Evolutionary conservation across 2,113 vertebrate genomes (phyloP).

Genomic region (Eulemur rufifrons): DNA sequence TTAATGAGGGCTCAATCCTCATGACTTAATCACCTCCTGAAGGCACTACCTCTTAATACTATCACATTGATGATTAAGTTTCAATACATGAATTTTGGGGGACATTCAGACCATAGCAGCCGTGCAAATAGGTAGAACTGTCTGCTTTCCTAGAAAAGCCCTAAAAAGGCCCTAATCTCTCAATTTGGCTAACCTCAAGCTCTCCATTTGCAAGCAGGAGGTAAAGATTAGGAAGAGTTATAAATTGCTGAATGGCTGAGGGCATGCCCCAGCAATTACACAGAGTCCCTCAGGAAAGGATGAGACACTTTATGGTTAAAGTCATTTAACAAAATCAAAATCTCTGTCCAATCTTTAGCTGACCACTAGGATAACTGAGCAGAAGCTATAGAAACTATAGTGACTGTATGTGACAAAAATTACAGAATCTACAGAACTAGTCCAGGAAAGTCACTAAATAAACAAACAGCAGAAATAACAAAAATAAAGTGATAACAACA

Average conservation of each 20-base stretch:
- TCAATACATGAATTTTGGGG: not conserved
- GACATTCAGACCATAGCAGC: not conserved
- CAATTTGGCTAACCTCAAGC: not conserved
- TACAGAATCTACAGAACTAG: not conserved
- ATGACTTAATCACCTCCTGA: not conserved
- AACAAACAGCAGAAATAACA: not conserved
- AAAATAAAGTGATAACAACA: constrained; percentile 15
- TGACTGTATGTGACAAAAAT: not conserved
- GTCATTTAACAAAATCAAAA: not conserved
- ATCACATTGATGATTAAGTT: not conserved
- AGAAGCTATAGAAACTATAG: not conserved
- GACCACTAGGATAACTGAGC: not conserved
- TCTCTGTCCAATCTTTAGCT: not conserved
- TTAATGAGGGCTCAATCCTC: not conserved
- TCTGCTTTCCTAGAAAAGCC: not conserved
- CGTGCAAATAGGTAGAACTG: not conserved
- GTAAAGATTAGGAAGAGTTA: not conserved
- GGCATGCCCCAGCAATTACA: not conserved
- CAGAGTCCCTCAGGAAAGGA: not conserved
- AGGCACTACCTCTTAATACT: not conserved
- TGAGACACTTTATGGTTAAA: not conserved
- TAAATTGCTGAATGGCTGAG: not conserved
- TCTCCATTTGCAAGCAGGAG: not conserved
- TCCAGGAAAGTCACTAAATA: not conserved
- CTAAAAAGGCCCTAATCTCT: not conserved